A percentile compares a stretch with the other conserved stretches of the same genome.
phyloP scores from a whole-genome alignment of 37 sponge, comb jelly and placozoan genomes.

The Beroe ovata region DNA sequence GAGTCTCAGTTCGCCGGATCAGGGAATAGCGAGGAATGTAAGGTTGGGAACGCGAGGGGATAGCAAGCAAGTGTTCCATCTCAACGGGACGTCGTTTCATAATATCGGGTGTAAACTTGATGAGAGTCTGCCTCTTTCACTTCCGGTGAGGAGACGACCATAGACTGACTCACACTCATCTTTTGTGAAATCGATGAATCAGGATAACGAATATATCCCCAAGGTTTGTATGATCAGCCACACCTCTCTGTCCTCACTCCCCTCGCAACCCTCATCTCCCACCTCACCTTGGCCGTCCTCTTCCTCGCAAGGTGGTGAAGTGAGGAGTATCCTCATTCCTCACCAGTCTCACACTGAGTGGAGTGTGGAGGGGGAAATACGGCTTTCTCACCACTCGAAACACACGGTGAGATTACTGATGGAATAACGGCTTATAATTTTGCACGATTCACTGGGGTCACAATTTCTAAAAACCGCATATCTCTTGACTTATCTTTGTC shows the following conservation, averaged over 20 bases:
- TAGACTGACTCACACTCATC: too few relatives aligned
- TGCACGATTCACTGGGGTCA: too few relatives aligned
- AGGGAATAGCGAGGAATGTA: slow-evolving; percentile 16
- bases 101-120: slow-evolving; percentile 63
- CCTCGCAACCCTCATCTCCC: background rate
- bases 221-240: background rate
- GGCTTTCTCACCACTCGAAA: too few relatives aligned
- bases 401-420: too few relatives aligned
- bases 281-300: background rate
- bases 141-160: background rate
- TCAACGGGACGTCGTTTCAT: slow-evolving; percentile 17
- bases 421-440: too few relatives aligned
- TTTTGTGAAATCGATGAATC: too few relatives aligned
- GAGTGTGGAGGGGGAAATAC: slow-evolving; percentile 45
- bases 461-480: too few relatives aligned
- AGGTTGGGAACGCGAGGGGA: background rate
- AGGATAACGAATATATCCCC: too few relatives aligned
- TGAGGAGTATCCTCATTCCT: slow-evolving; percentile 48
- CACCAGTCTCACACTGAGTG: background rate
- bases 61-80: background rate
- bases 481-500: too few relatives aligned
- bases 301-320: background rate
- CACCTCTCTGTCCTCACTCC: background rate
- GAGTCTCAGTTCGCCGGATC: slow-evolving; percentile 11
- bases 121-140: slow-evolving; percentile 15